These are phyloP conservation scores for Hyaena hyaena DNA, from an alignment of 2,113 vertebrate genomes.

Conservation along the genomic window DNA sequence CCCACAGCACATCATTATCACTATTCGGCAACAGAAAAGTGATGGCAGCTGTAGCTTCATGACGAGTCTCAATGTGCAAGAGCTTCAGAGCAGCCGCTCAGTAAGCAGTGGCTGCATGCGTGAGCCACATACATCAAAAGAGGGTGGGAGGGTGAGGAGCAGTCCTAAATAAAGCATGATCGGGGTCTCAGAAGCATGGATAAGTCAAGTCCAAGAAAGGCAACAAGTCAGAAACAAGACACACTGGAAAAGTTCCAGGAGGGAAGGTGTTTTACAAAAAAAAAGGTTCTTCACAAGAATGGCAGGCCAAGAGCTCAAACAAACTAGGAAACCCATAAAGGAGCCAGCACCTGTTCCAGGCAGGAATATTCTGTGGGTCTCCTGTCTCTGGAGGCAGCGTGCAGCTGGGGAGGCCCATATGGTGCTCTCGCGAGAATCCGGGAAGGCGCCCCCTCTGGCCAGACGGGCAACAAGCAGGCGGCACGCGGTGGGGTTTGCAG, in stretches of 20 bases:
- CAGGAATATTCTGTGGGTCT: not conserved
- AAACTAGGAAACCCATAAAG: not conserved
- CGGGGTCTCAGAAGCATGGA: not conserved
- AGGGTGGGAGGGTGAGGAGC: fast-evolving
- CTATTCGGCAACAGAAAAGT: not conserved
- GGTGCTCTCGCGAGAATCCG: fast-evolving
- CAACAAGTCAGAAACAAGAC: conserved; percentile 16
- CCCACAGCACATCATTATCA: not conserved
- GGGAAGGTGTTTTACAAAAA: not conserved
- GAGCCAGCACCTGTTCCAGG: not conserved
- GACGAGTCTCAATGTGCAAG: not conserved
- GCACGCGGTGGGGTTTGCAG: fast-evolving
- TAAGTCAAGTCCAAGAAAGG: not conserved
- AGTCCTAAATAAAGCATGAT: not conserved
- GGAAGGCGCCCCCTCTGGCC: not conserved
- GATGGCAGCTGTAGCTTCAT: not conserved
- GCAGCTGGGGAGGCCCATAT: fast-evolving
- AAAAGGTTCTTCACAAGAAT: not conserved
- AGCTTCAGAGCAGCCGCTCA: not conserved
- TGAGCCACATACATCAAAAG: not conserved
- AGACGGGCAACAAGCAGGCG: not conserved
- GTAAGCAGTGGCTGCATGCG: not conserved
- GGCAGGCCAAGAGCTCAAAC: not conserved
- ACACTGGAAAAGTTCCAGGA: not conserved
- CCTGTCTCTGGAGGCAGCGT: not conserved